phyloP scores from a whole-genome alignment of 2,888 invertebrate genomes.

The Crossocerus cetratus region DNA sequence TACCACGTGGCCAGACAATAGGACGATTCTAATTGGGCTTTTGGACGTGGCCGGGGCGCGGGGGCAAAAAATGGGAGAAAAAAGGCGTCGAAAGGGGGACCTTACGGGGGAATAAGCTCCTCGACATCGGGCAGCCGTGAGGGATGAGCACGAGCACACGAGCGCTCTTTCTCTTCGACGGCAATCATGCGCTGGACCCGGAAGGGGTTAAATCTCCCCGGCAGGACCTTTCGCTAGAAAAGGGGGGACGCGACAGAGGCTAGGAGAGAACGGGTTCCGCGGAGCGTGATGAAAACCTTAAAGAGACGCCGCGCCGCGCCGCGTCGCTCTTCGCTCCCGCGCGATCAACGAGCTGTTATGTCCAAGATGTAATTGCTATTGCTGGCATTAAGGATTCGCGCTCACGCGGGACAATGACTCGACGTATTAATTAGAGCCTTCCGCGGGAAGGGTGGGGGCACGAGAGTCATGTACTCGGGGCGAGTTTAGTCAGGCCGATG shows the following conservation, averaged over 20 bases:
- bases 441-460: not conserved
- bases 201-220: conserved; percentile 64
- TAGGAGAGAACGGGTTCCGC: conserved; percentile 38
- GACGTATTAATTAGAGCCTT: not conserved
- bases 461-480: not conserved
- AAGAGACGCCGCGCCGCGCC: conserved; percentile 57
- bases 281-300: conserved; percentile 64
- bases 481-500: not conserved
- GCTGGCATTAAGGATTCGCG: conserved; percentile 35
- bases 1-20: conserved; percentile 76
- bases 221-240: conserved; percentile 22
- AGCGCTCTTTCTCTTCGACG: conserved; percentile 27
- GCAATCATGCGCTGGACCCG: conserved; percentile 25
- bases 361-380: conserved; percentile 38
- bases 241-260: conserved; percentile 25
- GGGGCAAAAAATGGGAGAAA: conserved; percentile 65
- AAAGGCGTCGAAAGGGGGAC: conserved; percentile 65
- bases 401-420: conserved; percentile 2
- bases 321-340: too few species aligned
- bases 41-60: conserved; percentile 63
- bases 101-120: conserved; percentile 51
- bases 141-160: conserved; percentile 57
- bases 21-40: conserved; percentile 76
- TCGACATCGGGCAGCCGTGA: conserved; percentile 29
- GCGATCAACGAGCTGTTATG: conserved; percentile 44